A percentile compares a stretch with the other conserved stretches of the same genome.
These are phyloP conservation scores for Sarcophaga caerulescens DNA, from an alignment of 2,888 invertebrate genomes.

Conservation along the genomic window DNA sequence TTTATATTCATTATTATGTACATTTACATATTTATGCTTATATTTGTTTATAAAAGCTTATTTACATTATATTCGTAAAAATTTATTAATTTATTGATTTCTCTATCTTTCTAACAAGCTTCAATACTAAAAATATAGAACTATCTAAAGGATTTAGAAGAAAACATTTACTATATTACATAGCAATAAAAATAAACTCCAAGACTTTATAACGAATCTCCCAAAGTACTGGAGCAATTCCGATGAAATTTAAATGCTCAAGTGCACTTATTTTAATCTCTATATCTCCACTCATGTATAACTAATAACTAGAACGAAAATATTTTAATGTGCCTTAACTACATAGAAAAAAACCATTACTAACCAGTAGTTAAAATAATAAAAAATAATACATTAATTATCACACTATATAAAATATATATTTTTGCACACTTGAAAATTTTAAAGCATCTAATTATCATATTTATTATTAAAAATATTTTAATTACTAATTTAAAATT, in stretches of 20 bases:
- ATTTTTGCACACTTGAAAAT: constrained; percentile 23
- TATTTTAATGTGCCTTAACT: constrained; percentile 70
- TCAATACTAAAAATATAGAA: constrained; percentile 44
- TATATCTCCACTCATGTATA: constrained; percentile 7
- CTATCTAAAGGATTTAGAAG: constrained; percentile 33
- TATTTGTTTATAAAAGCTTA: not conserved
- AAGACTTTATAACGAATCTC: constrained; percentile 37
- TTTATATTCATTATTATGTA: not conserved
- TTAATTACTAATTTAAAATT: constrained; percentile 6
- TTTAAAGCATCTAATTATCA: not conserved
- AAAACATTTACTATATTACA: constrained; percentile 25
- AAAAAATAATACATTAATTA: constrained; percentile 1
- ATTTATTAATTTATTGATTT: constrained; percentile 30
- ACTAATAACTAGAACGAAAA: constrained; percentile 7
- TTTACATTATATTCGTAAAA: constrained; percentile 1
- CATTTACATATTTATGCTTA: no score
- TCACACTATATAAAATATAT: not conserved
- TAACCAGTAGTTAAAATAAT: constrained; percentile 27
- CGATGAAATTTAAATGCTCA: constrained; percentile 38
- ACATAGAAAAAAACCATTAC: constrained; percentile 12
- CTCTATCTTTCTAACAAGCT: constrained; percentile 60
- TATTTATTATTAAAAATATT: constrained; percentile 3
- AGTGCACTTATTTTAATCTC: constrained; percentile 41
- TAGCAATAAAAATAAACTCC: constrained; percentile 21
- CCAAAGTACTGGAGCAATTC: constrained; percentile 36